Evolutionary conservation across 2,797 vertebrate species (phyloP).

Genomic region (Siniperca obscura): DNA sequence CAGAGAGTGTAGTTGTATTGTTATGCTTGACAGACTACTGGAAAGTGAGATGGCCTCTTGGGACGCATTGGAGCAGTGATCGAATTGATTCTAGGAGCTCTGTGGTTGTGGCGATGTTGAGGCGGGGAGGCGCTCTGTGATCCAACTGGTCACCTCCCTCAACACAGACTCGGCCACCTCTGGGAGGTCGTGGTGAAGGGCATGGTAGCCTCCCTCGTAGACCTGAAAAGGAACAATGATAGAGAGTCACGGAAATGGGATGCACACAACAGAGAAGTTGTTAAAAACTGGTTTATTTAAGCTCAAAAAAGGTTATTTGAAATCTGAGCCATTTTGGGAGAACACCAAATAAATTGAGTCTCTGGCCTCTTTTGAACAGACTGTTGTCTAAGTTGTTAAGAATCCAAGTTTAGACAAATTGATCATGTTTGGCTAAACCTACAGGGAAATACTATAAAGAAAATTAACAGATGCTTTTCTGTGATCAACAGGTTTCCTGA

Average conservation of each 20-base stretch:
- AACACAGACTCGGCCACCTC: slow-evolving; percentile 90
- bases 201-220: slow-evolving; percentile 93
- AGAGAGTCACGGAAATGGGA: not conserved
- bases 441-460: not conserved
- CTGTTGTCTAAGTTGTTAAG: not conserved
- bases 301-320: not conserved
- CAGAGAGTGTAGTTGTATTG: slow-evolving; percentile 40
- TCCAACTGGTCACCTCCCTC: slow-evolving; percentile 91
- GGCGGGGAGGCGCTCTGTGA: slow-evolving; percentile 87
- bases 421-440: not conserved
- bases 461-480: not conserved
- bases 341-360: not conserved
- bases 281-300: not conserved
- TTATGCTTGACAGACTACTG: slow-evolving; percentile 33
- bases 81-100: slow-evolving; percentile 58
- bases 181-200: slow-evolving; percentile 94
- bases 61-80: slow-evolving; percentile 33
- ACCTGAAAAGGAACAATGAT: slow-evolving; percentile 81
- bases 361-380: not conserved
- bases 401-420: not conserved
- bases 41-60: slow-evolving; percentile 30
- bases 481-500: slow-evolving; percentile 1
- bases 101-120: slow-evolving; percentile 17
- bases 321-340: not conserved
- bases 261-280: no score